These are phyloP conservation scores for Lepidocyrtinus sp. DNA, from an alignment of 2,888 invertebrate genomes.

Conservation along the genomic window DNA sequence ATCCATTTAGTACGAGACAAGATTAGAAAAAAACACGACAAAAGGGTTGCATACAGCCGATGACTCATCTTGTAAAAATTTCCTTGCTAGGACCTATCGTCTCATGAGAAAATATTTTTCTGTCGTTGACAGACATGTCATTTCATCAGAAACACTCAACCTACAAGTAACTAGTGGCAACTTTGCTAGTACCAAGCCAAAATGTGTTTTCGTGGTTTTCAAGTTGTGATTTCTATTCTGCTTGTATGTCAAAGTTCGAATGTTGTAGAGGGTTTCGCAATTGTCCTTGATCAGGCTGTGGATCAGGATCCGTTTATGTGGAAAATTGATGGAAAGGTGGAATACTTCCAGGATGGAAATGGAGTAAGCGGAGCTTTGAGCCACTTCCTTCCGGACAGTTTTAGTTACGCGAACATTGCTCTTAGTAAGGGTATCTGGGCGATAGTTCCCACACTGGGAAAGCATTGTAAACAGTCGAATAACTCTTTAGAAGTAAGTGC, in stretches of 20 bases:
- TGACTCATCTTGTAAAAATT: no score
- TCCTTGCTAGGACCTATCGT: no score
- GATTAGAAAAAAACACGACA: no score
- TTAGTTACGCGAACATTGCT: neutral
- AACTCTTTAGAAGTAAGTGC: neutral
- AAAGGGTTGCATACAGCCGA: no score
- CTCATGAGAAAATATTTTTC: no score
- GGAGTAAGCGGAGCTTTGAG: conserved; percentile 1
- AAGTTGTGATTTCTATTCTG: neutral
- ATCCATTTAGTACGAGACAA: no score
- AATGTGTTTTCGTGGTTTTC: neutral
- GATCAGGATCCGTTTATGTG: neutral
- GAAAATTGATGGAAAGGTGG: conserved; percentile 18
- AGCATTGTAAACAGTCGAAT: conserved; percentile 18
- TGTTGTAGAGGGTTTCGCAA: neutral
- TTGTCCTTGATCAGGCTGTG: conserved; percentile 4
- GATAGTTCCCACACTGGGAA: neutral
- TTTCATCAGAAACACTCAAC: no score
- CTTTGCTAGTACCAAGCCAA: neutral
- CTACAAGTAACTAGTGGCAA: neutral
- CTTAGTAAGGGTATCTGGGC: conserved; percentile 32
- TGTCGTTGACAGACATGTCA: no score
- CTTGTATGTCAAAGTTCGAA: neutral
- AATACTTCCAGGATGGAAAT: conserved; percentile 15
- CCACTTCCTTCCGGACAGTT: conserved; percentile 12